These are phyloP conservation scores for Oreochromis tanganicae DNA, from an alignment of 2,113 vertebrate species.

Conservation along the genomic window DNA sequence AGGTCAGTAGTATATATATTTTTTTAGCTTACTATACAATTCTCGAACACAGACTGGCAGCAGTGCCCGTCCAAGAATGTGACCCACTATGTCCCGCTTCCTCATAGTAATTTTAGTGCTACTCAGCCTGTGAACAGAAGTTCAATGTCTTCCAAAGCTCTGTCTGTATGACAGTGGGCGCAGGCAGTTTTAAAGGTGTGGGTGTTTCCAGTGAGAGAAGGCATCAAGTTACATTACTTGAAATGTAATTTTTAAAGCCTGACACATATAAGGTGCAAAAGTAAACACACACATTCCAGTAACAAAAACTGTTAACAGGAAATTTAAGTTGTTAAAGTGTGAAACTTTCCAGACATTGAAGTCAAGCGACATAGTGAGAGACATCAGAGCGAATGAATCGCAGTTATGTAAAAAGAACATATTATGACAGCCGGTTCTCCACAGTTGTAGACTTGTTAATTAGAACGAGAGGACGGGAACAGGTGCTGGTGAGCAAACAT, in stretches of 20 bases:
- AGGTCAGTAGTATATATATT: not conserved
- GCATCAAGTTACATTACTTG: not conserved
- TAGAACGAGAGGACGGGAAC: not conserved
- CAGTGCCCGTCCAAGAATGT: not conserved
- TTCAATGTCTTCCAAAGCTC: not conserved
- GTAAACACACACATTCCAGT: not conserved
- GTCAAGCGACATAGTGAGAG: not conserved
- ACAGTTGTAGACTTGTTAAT: not conserved
- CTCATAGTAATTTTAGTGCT: not conserved
- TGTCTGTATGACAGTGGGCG: not conserved
- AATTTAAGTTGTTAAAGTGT: not conserved
- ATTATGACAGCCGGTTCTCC: not conserved
- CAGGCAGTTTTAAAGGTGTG: not conserved
- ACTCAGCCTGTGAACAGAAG: not conserved
- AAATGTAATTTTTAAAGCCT: not conserved
- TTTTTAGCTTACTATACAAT: not conserved
- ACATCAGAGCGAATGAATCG: not conserved
- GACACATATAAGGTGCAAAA: not conserved
- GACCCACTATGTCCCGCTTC: not conserved
- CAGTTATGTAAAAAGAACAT: not conserved
- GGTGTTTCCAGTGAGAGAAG: not conserved
- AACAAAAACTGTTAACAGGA: not conserved
- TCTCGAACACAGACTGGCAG: conserved; percentile 8
- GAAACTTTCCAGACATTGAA: not conserved
- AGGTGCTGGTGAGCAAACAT: not conserved